Conservation (phyloP, 2,888 invertebrate genomes). For the Lepidonotus clava region DNA sequence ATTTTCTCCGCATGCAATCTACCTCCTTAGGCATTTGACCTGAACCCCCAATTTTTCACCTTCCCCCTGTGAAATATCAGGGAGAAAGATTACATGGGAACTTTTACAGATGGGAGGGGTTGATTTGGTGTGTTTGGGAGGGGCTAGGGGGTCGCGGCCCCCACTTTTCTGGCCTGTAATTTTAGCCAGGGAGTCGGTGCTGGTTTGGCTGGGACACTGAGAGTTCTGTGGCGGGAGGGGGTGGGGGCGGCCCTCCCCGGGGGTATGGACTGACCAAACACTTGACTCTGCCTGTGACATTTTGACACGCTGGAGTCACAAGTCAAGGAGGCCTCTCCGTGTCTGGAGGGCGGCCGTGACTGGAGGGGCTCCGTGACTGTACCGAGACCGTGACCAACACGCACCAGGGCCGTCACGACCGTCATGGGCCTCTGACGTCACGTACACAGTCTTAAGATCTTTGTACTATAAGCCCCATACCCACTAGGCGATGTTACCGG, state of each 20-base stretch:
- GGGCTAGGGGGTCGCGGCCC: not conserved
- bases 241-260: not conserved
- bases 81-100: conserved; percentile 16
- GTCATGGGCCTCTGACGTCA: too few species aligned
- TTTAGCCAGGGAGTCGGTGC: too few species aligned
- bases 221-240: too few species aligned
- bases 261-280: conserved; percentile 37
- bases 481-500: too few species aligned
- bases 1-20: too few species aligned
- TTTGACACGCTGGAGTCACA: conserved; percentile 37
- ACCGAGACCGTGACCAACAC: not conserved
- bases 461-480: too few species aligned
- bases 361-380: not conserved
- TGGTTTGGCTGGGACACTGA: too few species aligned
- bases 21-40: too few species aligned
- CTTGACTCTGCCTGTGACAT: conserved; percentile 44
- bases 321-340: not conserved
- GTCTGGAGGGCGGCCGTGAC: not conserved
- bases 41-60: too few species aligned
- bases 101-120: not conserved
- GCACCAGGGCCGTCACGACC: conserved; percentile 12
- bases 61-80: too few species aligned
- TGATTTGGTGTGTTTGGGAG: conserved; percentile 21
- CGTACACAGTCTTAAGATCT: too few species aligned
- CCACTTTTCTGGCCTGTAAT: conserved; percentile 36